A percentile compares a stretch with the other conserved stretches of the same genome.
phyloP scores from a whole-genome alignment of 2,888 invertebrate genomes.

The Drosophila differens region DNA sequence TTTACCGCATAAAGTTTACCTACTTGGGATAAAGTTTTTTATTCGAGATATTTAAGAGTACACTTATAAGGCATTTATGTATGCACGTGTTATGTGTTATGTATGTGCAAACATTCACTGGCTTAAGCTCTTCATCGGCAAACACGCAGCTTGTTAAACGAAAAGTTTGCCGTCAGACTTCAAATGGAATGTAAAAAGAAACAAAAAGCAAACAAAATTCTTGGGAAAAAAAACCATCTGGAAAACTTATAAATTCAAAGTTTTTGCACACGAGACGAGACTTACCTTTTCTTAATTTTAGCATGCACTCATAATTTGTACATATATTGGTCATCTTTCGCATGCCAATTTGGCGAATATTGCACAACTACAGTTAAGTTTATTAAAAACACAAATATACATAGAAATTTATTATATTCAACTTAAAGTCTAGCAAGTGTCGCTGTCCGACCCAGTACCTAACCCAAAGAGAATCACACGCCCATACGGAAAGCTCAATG shows the following conservation, averaged over 20 bases:
- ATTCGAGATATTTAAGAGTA: neutral
- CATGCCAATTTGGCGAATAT: neutral
- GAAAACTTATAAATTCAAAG: slow-evolving; percentile 18
- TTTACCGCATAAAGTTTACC: slow-evolving; percentile 6
- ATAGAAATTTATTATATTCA: slow-evolving; percentile 26
- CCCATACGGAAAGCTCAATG: slow-evolving; percentile 56
- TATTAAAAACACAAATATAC: slow-evolving; percentile 31
- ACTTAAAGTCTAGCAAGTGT: slow-evolving; percentile 51
- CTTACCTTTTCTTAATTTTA: slow-evolving; percentile 4
- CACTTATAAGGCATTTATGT: neutral
- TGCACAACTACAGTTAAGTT: slow-evolving; percentile 33
- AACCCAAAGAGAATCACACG: slow-evolving; percentile 50
- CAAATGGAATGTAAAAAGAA: slow-evolving; percentile 12
- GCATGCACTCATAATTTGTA: neutral
- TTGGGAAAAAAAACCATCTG: slow-evolving; percentile 10
- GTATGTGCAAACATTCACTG: neutral
- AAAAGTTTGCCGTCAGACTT: slow-evolving; percentile 33
- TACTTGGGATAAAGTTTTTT: slow-evolving; percentile 6
- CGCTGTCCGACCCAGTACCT: slow-evolving; percentile 72
- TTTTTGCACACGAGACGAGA: slow-evolving; percentile 19
- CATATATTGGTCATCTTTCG: neutral
- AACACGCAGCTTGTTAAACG: slow-evolving; percentile 19
- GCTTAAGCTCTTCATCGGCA: neutral
- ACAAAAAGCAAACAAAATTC: neutral
- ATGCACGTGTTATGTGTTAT: neutral